phyloP scores from a whole-genome alignment of 2,888 invertebrate genomes.

The Yponomeuta plumbellus region DNA sequence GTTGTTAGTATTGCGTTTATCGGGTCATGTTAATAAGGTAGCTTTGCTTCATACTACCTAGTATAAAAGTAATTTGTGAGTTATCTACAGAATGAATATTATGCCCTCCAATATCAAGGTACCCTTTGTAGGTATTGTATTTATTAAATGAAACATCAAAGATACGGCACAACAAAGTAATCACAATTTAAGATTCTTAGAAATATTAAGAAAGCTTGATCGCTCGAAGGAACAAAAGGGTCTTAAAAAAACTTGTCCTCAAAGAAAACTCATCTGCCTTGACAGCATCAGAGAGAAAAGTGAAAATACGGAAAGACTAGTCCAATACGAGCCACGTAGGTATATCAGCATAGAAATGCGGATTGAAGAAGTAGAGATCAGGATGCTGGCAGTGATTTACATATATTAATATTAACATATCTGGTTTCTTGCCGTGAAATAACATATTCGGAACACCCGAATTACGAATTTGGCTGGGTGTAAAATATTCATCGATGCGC shows the following conservation, averaged over 20 bases:
- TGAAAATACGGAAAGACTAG: background rate
- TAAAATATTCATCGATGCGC: slow-evolving; percentile 49
- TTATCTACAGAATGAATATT: too few relatives aligned
- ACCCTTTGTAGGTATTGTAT: too few relatives aligned
- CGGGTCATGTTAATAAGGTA: too few relatives aligned
- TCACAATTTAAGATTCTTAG: background rate
- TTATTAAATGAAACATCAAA: background rate
- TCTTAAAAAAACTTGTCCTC: background rate
- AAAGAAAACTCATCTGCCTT: background rate
- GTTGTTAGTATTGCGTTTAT: too few relatives aligned
- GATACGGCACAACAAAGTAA: background rate
- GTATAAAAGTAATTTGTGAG: too few relatives aligned
- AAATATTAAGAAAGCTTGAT: background rate
- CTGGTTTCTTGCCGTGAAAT: slow-evolving; percentile 29
- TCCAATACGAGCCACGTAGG: slow-evolving; percentile 18
- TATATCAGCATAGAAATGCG: slow-evolving; percentile 43
- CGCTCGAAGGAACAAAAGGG: background rate
- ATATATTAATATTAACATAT: slow-evolving; percentile 67
- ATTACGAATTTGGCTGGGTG: slow-evolving; percentile 50
- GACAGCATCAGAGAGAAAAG: slow-evolving; percentile 1
- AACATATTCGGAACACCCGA: slow-evolving; percentile 39
- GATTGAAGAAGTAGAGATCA: slow-evolving; percentile 39
- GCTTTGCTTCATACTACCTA: too few relatives aligned
- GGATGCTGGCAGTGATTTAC: slow-evolving; percentile 57
- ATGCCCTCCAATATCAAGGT: too few relatives aligned